Base-by-base conservation (phyloP, 1,140 invertebrate genomes). In the Nasonia longicornis region DNA sequence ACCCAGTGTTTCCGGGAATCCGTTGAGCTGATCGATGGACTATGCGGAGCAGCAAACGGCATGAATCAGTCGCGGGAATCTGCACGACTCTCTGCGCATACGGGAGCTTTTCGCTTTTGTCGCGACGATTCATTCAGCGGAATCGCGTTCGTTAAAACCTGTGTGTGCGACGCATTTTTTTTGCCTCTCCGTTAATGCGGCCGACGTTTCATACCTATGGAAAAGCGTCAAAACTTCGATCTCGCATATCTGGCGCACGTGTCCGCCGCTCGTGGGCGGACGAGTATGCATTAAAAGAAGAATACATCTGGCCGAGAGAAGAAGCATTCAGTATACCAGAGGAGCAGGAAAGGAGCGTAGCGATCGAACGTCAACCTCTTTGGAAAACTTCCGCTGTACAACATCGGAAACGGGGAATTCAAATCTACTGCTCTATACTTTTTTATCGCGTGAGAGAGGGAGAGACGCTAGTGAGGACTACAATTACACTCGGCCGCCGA, bases 41-140 rank as follows among this genome's bases (percentile, higher is more conserved):
- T 42, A 72, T 72, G 70, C 70, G 31, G 31, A 70, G 31, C 35
- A 31, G 48, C 48, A n/a, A 72, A 45, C 35, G 38, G 38, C 38
- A 42, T 38, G 70, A 72, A 48, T 73, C 42, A 73, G 11, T n/a
- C 11, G 12, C 11, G 12, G 71, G 71, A 73, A 73, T 73, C 42
- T 48, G 69, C 35, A n/a, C 31, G 2, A 6, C 29, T 35, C 26
- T 70, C 29, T 58, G 1, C 6, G 16, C 7, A 7, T 58, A n/a
- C 52, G n/a, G 16, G 6, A 42, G 16, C 35, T 70, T 42, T 16
- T 8, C 31, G 16, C 29, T n/a, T 38, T 70, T 16, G 35, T 8
- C 42, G 35, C 42, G 16, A 42, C 20, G 35, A 58, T n/a, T 58
- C 0, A 58, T 7, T 58, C 52, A 20, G 45, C 52, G 16, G 20